Conservation (phyloP, 2,113 vertebrate genomes). For the Dicrurus megarhynchus region DNA sequence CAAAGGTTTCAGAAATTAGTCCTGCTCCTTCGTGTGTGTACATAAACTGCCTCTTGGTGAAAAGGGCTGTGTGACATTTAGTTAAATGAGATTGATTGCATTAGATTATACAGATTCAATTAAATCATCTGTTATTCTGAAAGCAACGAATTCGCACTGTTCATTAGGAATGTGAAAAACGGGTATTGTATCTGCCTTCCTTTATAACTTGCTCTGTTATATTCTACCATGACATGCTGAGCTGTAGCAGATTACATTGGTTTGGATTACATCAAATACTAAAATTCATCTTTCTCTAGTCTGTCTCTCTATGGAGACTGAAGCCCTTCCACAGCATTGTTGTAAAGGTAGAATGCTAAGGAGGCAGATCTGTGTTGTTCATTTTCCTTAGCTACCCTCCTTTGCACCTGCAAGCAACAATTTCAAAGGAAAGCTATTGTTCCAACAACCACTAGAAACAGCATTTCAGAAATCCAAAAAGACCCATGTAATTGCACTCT, state of each 20-base stretch:
- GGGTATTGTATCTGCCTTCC: conserved; percentile 12
- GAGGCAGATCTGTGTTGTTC: not conserved
- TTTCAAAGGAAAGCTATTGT: not conserved
- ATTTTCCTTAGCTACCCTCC: not conserved
- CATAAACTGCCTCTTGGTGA: conserved; percentile 48
- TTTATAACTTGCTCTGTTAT: conserved; percentile 9
- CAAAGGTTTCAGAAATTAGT: conserved; percentile 36
- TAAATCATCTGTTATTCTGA: conserved; percentile 69
- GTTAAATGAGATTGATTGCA: conserved; percentile 66
- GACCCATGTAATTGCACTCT: not conserved
- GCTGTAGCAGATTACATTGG: not conserved
- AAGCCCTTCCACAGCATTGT: not conserved
- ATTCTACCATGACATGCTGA: conserved; percentile 5
- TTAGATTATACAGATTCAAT: conserved; percentile 65
- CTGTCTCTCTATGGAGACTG: not conserved
- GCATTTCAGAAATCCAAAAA: not conserved
- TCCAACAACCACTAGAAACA: not conserved
- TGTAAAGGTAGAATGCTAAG: not conserved
- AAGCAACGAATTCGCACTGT: conserved; percentile 46
- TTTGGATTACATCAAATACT: not conserved
- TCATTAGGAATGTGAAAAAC: conserved; percentile 32
- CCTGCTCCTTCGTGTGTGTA: conserved; percentile 28
- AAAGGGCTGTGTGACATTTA: conserved; percentile 61
- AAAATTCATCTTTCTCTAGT: not conserved
- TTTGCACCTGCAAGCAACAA: not conserved